These are phyloP conservation scores for Spialia ferax DNA, from an alignment of 2,888 invertebrate species.

Conservation along the genomic window DNA sequence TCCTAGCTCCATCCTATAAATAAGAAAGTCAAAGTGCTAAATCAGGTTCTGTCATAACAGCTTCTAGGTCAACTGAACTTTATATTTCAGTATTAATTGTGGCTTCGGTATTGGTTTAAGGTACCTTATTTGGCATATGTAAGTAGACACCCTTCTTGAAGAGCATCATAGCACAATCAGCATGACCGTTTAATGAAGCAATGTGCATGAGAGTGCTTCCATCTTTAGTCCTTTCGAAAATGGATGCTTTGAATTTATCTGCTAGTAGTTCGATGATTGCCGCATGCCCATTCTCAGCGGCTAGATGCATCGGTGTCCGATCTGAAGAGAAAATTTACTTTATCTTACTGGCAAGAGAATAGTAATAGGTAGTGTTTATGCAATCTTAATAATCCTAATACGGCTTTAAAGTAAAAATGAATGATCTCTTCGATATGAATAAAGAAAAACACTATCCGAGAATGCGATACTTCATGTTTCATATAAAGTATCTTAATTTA, in stretches of 20 bases:
- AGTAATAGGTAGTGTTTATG: too few species aligned
- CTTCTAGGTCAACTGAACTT: too few species aligned
- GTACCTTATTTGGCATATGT: conserved; percentile 99
- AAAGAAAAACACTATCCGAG: too few species aligned
- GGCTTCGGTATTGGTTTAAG: too few species aligned
- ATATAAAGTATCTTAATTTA: too few species aligned
- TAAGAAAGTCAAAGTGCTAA: neutral
- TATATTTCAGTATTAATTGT: too few species aligned
- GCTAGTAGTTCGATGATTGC: conserved; percentile 97
- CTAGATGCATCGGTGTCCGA: conserved; percentile 98
- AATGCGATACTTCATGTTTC: too few species aligned
- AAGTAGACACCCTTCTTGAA: conserved; percentile 99
- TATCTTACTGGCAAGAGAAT: too few species aligned
- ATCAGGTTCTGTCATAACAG: neutral
- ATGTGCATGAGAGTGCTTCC: conserved; percentile 99
- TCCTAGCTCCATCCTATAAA: conserved; percentile 95
- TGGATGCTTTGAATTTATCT: conserved; percentile 99
- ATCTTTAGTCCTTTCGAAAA: conserved; percentile 98
- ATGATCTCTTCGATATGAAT: too few species aligned
- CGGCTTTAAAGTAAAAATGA: too few species aligned
- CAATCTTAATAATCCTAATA: too few species aligned
- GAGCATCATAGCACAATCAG: conserved; percentile 99
- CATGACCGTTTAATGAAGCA: conserved; percentile 98
- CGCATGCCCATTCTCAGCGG: conserved; percentile 99
- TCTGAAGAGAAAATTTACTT: conserved; percentile 81